Base-by-base conservation (phyloP, 2,888 invertebrate species). In the Apotomis capreana region DNA sequence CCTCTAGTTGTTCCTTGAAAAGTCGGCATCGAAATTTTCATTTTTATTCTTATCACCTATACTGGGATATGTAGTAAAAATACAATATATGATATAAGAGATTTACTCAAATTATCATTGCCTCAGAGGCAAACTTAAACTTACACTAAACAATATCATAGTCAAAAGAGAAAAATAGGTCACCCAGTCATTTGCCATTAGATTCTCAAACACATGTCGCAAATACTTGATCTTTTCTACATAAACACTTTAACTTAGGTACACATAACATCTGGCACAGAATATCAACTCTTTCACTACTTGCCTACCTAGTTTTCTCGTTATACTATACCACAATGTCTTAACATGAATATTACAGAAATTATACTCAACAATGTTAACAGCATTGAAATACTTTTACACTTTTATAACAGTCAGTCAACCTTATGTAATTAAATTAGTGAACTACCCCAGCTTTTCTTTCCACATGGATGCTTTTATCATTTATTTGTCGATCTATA, bases 91-190 rank as follows among this genome's bases (percentile, higher is more conserved):
- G 46, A 55, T 13, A 49, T 12, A 46, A 70, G 60, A 40, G 49
- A 51, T 70, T 70, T 70, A 70, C 57, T 70, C 5, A 3, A 54
- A 60, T 60, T 10, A 58, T 70, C 26, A 70, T n/a, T 70, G 55
- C 61, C 55, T 67, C 65, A 15, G 54, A 70, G 61, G 46, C 67
- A 70, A 55, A 15, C 26, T 67, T 65, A 67, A 10, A 46, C 59
- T 40, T 40, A 8, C 12, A 44, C 13, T 51, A n/a, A 8, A 13
- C 26, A 40, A 40, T 55, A 55, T 15, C 15, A 40, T 15, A 44
- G 15, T 44, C 8, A 59, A 59, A 37, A 63, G 52, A 40, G 13
- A 63, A 63, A 52, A 51, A 9, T 49, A 49, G 49, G 49, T 49
- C 3, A 49, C 8, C 8, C 5, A 5, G 44, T 44, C 44, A 44